Conservation (phyloP, 2,113 vertebrate species). For the Chauna torquata region DNA sequence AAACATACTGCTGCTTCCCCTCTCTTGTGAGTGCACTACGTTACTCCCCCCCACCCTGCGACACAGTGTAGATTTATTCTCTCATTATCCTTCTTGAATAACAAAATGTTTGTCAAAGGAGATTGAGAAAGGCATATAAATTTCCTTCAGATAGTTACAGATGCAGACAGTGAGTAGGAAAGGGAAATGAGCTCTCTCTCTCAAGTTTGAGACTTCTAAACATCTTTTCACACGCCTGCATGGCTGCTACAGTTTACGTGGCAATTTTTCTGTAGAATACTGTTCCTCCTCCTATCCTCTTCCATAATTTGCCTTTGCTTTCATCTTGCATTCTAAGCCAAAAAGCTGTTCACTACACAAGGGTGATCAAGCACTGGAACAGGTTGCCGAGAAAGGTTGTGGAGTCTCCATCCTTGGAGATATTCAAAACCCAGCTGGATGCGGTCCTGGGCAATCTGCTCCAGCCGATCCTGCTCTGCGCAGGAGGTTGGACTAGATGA, state of each 20-base stretch:
- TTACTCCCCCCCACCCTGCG: too few relatives aligned
- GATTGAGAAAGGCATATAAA: background rate
- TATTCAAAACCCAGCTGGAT: background rate
- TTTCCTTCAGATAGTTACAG: background rate
- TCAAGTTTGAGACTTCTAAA: background rate
- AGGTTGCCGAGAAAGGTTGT: background rate
- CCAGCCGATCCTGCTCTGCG: background rate
- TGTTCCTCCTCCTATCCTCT: background rate
- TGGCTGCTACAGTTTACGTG: background rate
- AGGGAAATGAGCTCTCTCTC: background rate
- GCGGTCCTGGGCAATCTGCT: background rate
- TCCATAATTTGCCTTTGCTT: background rate
- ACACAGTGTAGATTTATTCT: background rate
- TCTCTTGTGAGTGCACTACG: background rate
- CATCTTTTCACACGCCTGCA: background rate
- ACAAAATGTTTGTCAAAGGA: background rate
- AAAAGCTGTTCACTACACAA: background rate
- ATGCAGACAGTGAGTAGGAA: background rate
- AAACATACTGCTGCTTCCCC: background rate
- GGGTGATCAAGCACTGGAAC: background rate
- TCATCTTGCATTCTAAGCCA: background rate
- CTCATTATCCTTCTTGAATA: background rate
- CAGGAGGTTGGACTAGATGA: background rate
- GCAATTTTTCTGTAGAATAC: background rate
- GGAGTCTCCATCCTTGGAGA: background rate